phyloP scores from a whole-genome alignment of 2,888 invertebrate species.

The Diarsia brunnea region DNA sequence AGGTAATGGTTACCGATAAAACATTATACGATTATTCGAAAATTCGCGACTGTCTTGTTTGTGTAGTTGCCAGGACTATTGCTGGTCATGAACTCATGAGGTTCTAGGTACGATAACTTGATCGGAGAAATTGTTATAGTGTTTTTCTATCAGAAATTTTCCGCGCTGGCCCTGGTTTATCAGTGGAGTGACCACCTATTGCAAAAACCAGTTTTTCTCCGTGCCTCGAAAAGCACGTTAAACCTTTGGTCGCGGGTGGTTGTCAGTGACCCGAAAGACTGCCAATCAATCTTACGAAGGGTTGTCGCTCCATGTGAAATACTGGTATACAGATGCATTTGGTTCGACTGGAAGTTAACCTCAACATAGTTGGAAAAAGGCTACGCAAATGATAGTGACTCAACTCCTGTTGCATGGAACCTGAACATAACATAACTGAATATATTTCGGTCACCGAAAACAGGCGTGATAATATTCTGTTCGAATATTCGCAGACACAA shows the following conservation, averaged over 20 bases:
- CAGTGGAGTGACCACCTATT: background rate
- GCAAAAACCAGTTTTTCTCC: background rate
- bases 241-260: background rate
- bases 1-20: conserved; percentile 44
- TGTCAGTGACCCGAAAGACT: background rate
- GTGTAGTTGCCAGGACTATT: background rate
- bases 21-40: conserved; percentile 34
- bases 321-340: background rate
- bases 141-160: background rate
- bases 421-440: background rate
- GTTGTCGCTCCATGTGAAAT: background rate
- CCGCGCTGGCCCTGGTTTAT: background rate
- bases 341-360: background rate
- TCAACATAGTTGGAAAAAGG: background rate
- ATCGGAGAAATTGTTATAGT: background rate
- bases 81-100: background rate
- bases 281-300: too few species aligned
- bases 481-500: conserved; percentile 15
- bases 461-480: background rate
- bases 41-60: background rate
- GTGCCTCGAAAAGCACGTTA: background rate
- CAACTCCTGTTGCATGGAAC: background rate
- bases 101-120: background rate
- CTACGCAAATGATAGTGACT: background rate
- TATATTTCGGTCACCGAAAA: too few species aligned